Base-by-base conservation (phyloP, 2,113 vertebrate species). In the Centropus bengalensis region DNA sequence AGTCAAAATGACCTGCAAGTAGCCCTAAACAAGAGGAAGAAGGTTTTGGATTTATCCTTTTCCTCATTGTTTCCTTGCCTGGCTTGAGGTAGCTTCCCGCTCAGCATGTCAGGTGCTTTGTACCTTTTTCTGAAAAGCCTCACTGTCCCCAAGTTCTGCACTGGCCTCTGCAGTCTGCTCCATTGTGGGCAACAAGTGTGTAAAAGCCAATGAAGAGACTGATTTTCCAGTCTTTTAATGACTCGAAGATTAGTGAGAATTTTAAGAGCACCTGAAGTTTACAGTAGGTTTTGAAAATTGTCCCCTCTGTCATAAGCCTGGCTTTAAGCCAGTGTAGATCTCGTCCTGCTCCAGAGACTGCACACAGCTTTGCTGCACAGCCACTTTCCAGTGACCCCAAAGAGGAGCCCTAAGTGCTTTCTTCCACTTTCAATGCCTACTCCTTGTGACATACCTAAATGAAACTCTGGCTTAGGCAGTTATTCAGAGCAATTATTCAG, bases 321-420 rank as follows among this genome's bases (percentile, higher is more conserved):
- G 27, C 13, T 81, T 56, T 82, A 81, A 59, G 24, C 20, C 79
- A n/a, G 22, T 23, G 27, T 27, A 84, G 22, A 91, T 6, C 17
- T 24, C 73, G 24, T 79, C 67, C 59, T 66, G 24, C 42, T 71
- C 77, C 30, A 18, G n/a, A 58, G 12, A 56, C 14, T 76, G 23
- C 58, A 71, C 23, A 28, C 0, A 0, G 14, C 10, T 0, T 0
- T 33, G 32, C 30, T 89, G n/a, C 55, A 73, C 7, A 73, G 17
- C 12, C 26, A 15, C 10, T 58, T 40, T 58, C 45, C n/a, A 73
- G 5, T 40, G n/a, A 38, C 4, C 21, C 36, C 19, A 47, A 51
- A 22, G 27, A 44, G 16, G 36, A 85, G 9, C 14, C 8, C 0
- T 12, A 27, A 84, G 7, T 51, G 11, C 7, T 44, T 45, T n/a